Percentiles rank a stretch among this genome's conserved stretches.
These are phyloP conservation scores for Exaiptasia diaphana DNA, from an alignment of 64 coral and sea anemone genomes.

Conservation along the genomic window DNA sequence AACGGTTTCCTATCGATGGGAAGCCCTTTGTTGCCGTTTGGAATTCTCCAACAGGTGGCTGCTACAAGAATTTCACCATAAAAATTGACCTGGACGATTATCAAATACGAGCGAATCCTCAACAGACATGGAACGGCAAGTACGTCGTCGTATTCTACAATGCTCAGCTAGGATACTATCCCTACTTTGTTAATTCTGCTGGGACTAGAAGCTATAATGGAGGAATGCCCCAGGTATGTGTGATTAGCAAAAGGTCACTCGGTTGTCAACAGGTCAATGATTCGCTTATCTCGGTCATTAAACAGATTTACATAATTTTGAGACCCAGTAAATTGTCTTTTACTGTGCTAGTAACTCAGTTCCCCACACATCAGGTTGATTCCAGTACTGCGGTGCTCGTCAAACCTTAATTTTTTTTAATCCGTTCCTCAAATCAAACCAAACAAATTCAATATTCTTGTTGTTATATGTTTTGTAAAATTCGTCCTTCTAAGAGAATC, in stretches of 20 bases:
- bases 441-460: too few relatives aligned
- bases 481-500: too few relatives aligned
- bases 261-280: too few relatives aligned
- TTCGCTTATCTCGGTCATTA: too few relatives aligned
- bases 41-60: slow-evolving; percentile 96
- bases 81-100: slow-evolving; percentile 79
- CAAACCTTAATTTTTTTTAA: too few relatives aligned
- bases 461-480: too few relatives aligned
- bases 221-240: slow-evolving; percentile 91
- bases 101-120: slow-evolving; percentile 74
- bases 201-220: slow-evolving; percentile 72
- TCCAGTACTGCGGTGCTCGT: too few relatives aligned
- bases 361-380: too few relatives aligned
- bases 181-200: slow-evolving; percentile 62
- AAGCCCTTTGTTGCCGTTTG: slow-evolving; percentile 92
- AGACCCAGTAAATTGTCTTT: too few relatives aligned
- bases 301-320: too few relatives aligned
- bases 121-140: slow-evolving; percentile 91
- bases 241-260: neutral
- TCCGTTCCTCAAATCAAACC: too few relatives aligned
- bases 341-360: too few relatives aligned
- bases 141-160: slow-evolving; percentile 90
- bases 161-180: slow-evolving; percentile 87
- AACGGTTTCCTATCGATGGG: slow-evolving; percentile 59
- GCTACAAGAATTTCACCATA: slow-evolving; percentile 81